A percentile compares a stretch with the other conserved stretches of the same genome.
Conservation (phyloP, 2,113 vertebrate genomes). For the Aphelocoma coerulescens region DNA sequence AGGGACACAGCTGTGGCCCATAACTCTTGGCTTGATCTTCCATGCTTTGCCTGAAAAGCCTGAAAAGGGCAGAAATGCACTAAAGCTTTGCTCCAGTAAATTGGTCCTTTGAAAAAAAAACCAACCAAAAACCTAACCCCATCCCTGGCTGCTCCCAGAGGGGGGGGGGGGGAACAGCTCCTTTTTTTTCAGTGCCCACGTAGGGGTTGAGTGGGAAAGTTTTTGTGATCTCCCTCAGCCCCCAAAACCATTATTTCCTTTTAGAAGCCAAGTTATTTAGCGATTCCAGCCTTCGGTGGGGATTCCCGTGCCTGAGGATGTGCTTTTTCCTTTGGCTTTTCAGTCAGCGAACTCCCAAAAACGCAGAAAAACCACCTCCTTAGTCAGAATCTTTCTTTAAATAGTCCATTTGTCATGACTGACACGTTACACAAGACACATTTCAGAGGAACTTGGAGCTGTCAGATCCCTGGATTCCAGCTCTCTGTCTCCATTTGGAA, state of each 20-base stretch:
- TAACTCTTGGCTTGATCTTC: slow-evolving; percentile 40
- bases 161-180: background rate
- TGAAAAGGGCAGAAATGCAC: slow-evolving; percentile 9
- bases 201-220: background rate
- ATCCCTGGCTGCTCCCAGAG: background rate
- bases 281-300: background rate
- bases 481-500: background rate
- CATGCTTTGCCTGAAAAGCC: slow-evolving; percentile 5
- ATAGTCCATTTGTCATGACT: background rate
- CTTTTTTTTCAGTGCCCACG: background rate
- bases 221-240: background rate
- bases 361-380: background rate
- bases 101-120: background rate
- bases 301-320: background rate
- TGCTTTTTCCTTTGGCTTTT: background rate
- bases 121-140: too few relatives aligned
- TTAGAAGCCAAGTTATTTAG: background rate
- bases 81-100: background rate
- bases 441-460: background rate
- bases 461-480: background rate
- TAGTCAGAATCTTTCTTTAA: background rate
- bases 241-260: background rate
- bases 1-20: background rate
- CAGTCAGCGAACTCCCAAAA: background rate
- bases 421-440: background rate